Evolutionary conservation across 1,140 invertebrate species (phyloP).

Genomic region (Theocolax elegans): DNA sequence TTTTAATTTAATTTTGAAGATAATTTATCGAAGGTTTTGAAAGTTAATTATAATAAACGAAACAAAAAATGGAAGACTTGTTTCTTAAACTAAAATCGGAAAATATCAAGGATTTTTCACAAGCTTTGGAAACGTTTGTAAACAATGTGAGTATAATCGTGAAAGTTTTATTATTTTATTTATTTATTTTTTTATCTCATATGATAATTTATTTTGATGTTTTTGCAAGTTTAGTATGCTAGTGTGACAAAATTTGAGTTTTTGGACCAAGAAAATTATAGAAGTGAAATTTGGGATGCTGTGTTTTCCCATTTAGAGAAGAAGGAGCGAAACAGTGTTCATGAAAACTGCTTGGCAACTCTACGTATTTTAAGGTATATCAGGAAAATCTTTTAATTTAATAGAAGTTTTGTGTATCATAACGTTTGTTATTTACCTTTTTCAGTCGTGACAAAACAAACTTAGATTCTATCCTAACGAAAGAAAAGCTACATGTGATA

Average conservation of each 20-base stretch:
- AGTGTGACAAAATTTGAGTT: conserved; percentile 67
- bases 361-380: conserved; percentile 71
- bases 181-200: neutral
- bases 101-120: conserved; percentile 46
- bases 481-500: conserved; percentile 74
- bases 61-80: conserved; percentile 47
- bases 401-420: neutral
- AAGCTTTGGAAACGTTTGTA: conserved; percentile 52
- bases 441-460: conserved; percentile 80
- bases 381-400: conserved; percentile 20
- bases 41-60: too few species aligned
- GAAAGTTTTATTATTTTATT: conserved; percentile 16
- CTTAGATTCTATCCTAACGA: conserved; percentile 76
- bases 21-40: too few species aligned
- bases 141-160: conserved; percentile 51
- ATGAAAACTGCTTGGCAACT: conserved; percentile 66
- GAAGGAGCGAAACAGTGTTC: conserved; percentile 54
- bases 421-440: conserved; percentile 37
- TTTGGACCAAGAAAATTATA: conserved; percentile 64
- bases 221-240: conserved; percentile 62
- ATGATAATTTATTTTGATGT: conserved; percentile 42
- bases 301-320: conserved; percentile 68
- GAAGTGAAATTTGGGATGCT: conserved; percentile 68
- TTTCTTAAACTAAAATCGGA: conserved; percentile 48
- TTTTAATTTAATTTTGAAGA: too few species aligned